phyloP scores from a whole-genome alignment of 2,888 invertebrate genomes.

The Endomychus coccineus region DNA sequence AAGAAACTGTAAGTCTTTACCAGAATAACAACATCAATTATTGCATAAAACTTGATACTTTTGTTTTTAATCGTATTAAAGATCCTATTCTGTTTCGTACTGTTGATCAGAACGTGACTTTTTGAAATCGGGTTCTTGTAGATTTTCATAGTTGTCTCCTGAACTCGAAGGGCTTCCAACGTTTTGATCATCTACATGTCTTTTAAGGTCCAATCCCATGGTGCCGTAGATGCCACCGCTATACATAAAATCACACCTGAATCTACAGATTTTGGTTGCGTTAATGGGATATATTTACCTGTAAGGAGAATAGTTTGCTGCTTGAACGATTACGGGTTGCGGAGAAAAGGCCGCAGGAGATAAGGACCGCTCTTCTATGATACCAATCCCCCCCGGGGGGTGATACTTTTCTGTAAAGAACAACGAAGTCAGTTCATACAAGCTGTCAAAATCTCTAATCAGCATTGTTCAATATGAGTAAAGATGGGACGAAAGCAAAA shows the following conservation, averaged over 20 bases:
- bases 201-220: constrained; percentile 39
- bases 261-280: too few relatives aligned
- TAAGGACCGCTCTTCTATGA: constrained; percentile 50
- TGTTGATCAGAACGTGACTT: constrained; percentile 37
- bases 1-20: too few relatives aligned
- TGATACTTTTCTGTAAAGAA: constrained; percentile 49
- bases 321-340: constrained; percentile 55
- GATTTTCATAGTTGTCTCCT: constrained; percentile 33
- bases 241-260: constrained; percentile 11
- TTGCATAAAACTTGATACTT: constrained; percentile 23
- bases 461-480: too few relatives aligned
- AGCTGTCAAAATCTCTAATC: too few relatives aligned
- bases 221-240: constrained; percentile 33
- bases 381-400: constrained; percentile 42
- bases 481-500: too few relatives aligned
- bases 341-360: constrained; percentile 53
- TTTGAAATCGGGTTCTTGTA: constrained; percentile 40
- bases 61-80: constrained; percentile 4
- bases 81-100: constrained; percentile 38
- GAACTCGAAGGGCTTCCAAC: constrained; percentile 36
- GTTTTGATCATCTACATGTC: constrained; percentile 38
- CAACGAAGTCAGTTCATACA: too few relatives aligned
- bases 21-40: too few relatives aligned
- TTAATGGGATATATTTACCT: too few relatives aligned
- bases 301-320: constrained; percentile 50